Percentiles rank a stretch among this genome's conserved stretches.
These are phyloP conservation scores for Mesoclemmys tuberculata DNA, from an alignment of 2,113 vertebrate genomes.

Conservation along the genomic window DNA sequence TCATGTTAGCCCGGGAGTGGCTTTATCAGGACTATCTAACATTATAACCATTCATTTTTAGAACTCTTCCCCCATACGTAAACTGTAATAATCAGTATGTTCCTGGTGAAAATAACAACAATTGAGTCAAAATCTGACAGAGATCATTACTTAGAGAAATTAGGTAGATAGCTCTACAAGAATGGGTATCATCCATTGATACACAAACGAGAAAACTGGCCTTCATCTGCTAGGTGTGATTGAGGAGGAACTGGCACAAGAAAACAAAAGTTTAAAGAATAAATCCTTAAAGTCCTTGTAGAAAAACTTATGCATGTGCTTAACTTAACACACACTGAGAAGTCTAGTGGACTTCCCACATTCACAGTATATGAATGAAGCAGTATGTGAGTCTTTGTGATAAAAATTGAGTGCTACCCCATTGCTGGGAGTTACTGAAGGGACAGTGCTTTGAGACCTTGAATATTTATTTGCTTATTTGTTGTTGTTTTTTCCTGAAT, in stretches of 20 bases:
- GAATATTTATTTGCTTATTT: background rate
- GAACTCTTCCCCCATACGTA: background rate
- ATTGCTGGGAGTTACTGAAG: background rate
- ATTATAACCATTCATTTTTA: background rate
- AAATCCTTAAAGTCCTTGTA: background rate
- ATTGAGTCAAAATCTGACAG: background rate
- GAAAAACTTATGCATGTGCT: rapidly evolving
- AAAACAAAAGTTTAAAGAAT: background rate
- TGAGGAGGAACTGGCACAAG: background rate
- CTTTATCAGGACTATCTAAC: background rate
- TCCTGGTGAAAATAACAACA: background rate
- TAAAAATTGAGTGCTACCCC: background rate
- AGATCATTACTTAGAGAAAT: background rate
- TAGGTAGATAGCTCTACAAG: background rate
- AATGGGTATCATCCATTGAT: background rate
- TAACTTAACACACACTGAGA: background rate
- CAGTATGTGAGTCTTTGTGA: background rate
- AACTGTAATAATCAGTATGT: background rate
- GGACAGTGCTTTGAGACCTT: background rate
- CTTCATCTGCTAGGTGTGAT: background rate
- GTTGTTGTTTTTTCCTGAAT: background rate
- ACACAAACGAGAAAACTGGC: background rate
- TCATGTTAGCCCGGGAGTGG: rapidly evolving
- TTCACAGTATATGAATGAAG: background rate
- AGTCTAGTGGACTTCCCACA: background rate